A percentile compares a stretch with the other conserved stretches of the same genome.
These are phyloP conservation scores for Aradophagus sp. DNA, from an alignment of 1,140 invertebrate genomes.

Conservation along the genomic window DNA sequence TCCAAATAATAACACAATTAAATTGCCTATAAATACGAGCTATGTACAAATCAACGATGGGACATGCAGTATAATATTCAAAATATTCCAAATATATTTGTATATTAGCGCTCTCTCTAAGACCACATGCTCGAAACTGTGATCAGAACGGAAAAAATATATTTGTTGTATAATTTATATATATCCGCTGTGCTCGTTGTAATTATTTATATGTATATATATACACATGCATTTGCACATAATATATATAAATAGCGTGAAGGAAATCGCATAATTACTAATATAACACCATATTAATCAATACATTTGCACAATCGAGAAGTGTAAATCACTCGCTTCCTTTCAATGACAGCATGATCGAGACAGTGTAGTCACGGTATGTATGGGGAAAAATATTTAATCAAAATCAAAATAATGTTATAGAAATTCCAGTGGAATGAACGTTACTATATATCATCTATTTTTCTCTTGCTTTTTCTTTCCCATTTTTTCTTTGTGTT, in stretches of 20 bases:
- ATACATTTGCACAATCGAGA: slow-evolving; percentile 55
- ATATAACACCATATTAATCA: slow-evolving; percentile 36
- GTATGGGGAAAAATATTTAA: too few species aligned
- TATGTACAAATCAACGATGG: slow-evolving; percentile 73
- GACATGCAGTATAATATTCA: slow-evolving; percentile 67
- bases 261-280: slow-evolving; percentile 28
- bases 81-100: too few species aligned
- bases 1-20: slow-evolving; percentile 68
- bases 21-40: slow-evolving; percentile 71
- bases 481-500: too few species aligned
- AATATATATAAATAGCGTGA: slow-evolving; percentile 53
- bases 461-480: too few species aligned
- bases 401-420: neutral
- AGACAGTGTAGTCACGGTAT: slow-evolving; percentile 9
- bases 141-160: slow-evolving; percentile 63
- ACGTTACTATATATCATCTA: slow-evolving; percentile 26
- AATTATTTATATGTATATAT: slow-evolving; percentile 57
- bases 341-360: slow-evolving; percentile 49
- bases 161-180: slow-evolving; percentile 39
- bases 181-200: slow-evolving; percentile 60
- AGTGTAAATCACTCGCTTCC: slow-evolving; percentile 64
- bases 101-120: slow-evolving; percentile 62
- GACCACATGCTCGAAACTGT: slow-evolving; percentile 66
- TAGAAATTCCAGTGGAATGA: slow-evolving; percentile 52
- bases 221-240: slow-evolving; percentile 51